A percentile compares a stretch with the other conserved stretches of the same genome.
These are phyloP conservation scores for Sebastes paucispinis DNA, from an alignment of 2,797 vertebrate genomes.

Conservation along the genomic window DNA sequence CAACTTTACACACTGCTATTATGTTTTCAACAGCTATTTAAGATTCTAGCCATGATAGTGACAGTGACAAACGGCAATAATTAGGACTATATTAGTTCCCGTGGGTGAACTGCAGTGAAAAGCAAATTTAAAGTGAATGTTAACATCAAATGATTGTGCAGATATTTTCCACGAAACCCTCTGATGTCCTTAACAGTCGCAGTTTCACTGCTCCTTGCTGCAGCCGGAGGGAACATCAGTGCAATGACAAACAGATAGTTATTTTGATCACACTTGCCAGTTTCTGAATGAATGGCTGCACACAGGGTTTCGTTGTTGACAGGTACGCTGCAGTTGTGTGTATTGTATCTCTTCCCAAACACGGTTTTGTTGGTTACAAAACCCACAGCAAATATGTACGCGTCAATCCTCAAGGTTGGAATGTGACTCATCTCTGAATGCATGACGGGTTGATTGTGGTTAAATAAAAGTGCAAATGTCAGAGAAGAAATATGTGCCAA, in stretches of 20 bases:
- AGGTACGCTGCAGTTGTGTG: slow-evolving; percentile 9
- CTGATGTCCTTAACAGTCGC: slow-evolving; percentile 18
- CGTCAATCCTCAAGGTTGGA: slow-evolving; percentile 29
- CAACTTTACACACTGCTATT: slow-evolving; percentile 10
- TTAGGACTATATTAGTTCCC: slow-evolving; percentile 10
- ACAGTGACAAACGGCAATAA: slow-evolving; percentile 32
- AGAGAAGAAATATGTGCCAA: slow-evolving; percentile 47
- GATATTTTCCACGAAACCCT: slow-evolving; percentile 23
- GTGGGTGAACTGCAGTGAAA: slow-evolving; percentile 14
- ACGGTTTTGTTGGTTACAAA: slow-evolving; percentile 42
- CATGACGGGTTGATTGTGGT: slow-evolving; percentile 54
- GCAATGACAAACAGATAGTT: slow-evolving; percentile 19
- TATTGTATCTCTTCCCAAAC: slow-evolving; percentile 24
- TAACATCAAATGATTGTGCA: slow-evolving; percentile 13
- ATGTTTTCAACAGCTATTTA: slow-evolving; percentile 45
- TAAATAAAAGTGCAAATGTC: slow-evolving; percentile 59
- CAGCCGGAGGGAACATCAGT: slow-evolving; percentile 32
- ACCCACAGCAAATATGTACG: slow-evolving; percentile 34
- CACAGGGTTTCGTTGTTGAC: slow-evolving; percentile 33
- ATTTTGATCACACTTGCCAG: slow-evolving; percentile 32
- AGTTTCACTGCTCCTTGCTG: background rate
- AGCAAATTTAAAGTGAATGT: background rate
- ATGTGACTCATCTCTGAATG: slow-evolving; percentile 42
- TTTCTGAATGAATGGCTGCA: slow-evolving; percentile 9
- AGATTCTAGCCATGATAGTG: slow-evolving; percentile 6